These are phyloP conservation scores for Acridotheres tristis DNA, from an alignment of 2,797 vertebrate genomes.

Conservation along the genomic window DNA sequence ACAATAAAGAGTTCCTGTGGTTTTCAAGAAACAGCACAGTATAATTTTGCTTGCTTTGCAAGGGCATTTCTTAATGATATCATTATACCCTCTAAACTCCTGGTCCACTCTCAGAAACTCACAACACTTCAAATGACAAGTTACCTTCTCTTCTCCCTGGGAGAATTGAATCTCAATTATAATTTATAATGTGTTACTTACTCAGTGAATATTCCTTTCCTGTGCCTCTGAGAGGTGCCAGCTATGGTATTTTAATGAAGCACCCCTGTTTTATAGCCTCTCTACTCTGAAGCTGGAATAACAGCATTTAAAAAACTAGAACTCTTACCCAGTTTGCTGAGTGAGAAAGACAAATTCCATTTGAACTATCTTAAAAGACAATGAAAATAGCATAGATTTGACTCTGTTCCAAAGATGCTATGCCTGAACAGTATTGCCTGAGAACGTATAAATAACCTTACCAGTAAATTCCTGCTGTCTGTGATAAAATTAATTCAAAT, in stretches of 20 bases:
- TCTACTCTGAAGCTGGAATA: conserved; percentile 1
- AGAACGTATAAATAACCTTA: not conserved
- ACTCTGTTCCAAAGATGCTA: not conserved
- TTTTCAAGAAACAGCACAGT: conserved; percentile 53
- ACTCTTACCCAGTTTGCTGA: not conserved
- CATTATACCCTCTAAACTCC: conserved; percentile 63
- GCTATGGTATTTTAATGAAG: conserved; percentile 61
- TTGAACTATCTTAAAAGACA: not conserved
- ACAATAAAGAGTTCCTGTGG: conserved; percentile 65
- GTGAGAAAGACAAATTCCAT: not conserved
- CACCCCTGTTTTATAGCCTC: not conserved
- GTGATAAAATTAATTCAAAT: not conserved
- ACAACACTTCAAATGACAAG: conserved; percentile 60
- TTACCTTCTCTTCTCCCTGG: conserved; percentile 48
- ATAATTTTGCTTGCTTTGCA: conserved; percentile 67
- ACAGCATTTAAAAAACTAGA: conserved; percentile 5
- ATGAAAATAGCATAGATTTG: not conserved
- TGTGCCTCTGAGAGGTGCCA: conserved; percentile 46
- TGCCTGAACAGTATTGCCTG: not conserved
- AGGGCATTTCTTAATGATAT: conserved; percentile 69
- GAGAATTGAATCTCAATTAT: conserved; percentile 55
- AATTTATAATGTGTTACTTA: conserved; percentile 68
- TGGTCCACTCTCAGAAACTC: conserved; percentile 49
- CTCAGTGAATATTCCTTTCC: conserved; percentile 55
- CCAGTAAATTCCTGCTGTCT: not conserved